Evolutionary conservation across 1,140 invertebrate genomes (phyloP), one percentile per base, ranked within the genome.

Genomic region (Scaptomyza pallida): DNA sequence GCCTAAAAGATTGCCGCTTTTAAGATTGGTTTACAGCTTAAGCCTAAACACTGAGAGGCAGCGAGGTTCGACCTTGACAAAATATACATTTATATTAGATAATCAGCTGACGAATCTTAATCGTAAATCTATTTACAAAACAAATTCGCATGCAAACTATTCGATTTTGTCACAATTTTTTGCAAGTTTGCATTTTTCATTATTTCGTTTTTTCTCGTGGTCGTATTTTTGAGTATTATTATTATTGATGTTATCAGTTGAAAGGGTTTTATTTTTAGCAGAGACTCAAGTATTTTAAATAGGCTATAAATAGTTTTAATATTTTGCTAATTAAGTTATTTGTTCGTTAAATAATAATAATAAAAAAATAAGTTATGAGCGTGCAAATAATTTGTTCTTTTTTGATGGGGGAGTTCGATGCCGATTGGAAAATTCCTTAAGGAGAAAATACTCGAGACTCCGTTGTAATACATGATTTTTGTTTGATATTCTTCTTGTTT

Each of bases 211-310:
- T 50, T 62, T 47, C 45, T 54, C 35, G 73, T 88, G 82, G 55
- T 88, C 43, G 81, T 69, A 67, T 82, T 82, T 88, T 75, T 86
- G 81, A 86, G 82, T 88, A 88, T 86, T 88, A 82, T 86, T 88
- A 82, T 86, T 88, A 82, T 78, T 56, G 47, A 60, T 60, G 37
- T 75, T 60, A 61, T 74, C 26, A 62, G 44, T 73, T 79, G 13
- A 61, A 65, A 21, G 30, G 35, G 4, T n/a, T n/a, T n/a, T n/a
- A n/a, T 26, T 63, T 56, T 69, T 30, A 44, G 60, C 67, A 86
- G 81, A 86, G 81, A 88, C 81, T 86, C 81, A 86, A 86, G 81
- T 86, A 88, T 88, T 86, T 72, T 56, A 62, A 80, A 56, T 54
- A 70, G 59, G 43, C 76, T 64, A 54, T 60, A 54, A 55, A 19